Evolutionary conservation across 2,888 invertebrate genomes (phyloP).

Genomic region (Cheilosia soror): DNA sequence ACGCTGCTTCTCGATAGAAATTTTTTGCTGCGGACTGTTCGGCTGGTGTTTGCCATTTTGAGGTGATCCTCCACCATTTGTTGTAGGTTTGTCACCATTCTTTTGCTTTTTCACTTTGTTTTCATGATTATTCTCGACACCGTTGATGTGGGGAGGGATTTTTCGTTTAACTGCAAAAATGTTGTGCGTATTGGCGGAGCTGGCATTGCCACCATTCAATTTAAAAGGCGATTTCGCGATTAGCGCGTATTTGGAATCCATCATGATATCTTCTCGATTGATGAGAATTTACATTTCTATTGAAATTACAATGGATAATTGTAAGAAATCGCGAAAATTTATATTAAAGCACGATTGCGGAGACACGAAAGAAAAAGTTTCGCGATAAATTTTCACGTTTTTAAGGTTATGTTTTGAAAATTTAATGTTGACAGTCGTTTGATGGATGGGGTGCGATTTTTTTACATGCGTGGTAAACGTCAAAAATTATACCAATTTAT

Average conservation of each 20-base stretch:
- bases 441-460: conserved; percentile 23
- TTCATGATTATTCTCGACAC: conserved; percentile 61
- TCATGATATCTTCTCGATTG: conserved; percentile 28
- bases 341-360: conserved; percentile 8
- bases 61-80: conserved; percentile 47
- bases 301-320: not conserved
- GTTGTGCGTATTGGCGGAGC: conserved; percentile 71
- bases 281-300: conserved; percentile 54
- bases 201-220: conserved; percentile 75
- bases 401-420: conserved; percentile 72
- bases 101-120: conserved; percentile 75
- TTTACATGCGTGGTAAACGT: conserved; percentile 39
- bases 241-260: conserved; percentile 79
- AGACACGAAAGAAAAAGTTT: conserved; percentile 24
- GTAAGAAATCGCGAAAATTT: conserved; percentile 9
- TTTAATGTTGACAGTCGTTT: conserved; percentile 55
- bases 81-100: conserved; percentile 39
- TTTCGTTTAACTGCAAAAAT: conserved; percentile 78
- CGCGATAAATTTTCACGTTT: conserved; percentile 6
- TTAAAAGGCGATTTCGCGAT: conserved; percentile 77
- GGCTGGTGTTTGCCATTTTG: conserved; percentile 46
- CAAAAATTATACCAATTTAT: conserved; percentile 44
- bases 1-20: conserved; percentile 83
- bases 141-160: conserved; percentile 67
- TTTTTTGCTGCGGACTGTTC: conserved; percentile 64